Base-by-base conservation (phyloP, 2,113 vertebrate species). In the Pedionomus torquatus region DNA sequence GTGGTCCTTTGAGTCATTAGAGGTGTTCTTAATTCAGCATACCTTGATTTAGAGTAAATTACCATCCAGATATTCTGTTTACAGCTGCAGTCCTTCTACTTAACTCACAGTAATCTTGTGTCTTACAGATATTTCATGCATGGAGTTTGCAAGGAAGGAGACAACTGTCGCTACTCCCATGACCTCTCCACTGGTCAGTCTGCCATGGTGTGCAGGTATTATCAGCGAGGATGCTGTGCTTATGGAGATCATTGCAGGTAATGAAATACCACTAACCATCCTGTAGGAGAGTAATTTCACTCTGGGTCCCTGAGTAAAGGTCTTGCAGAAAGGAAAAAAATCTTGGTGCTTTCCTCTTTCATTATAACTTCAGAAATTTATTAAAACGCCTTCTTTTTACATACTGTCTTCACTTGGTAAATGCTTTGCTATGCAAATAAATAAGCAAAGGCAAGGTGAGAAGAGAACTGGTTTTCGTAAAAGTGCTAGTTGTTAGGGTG, bases 181-280 rank as follows among this genome's bases (percentile, higher is more conserved):
- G 99, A 99, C 94, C 99, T 99, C 87, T 98, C 98, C 87, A 99
- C 97, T 98, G 98, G 99, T 97, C 98, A 99, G 31, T 98, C 99
- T 63, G 98, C 98, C 87, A 98, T 99, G 98, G 98, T 98, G 94
- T 99, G 99, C 99, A 99, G 99, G 98, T 99, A 99, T 97, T 99
- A 99, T 78, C 99, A 99, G 98, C 99, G 99, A 96, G 99, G 99
- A 89, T 99, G 98, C 98, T 99, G 99, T 94, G 98, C 98, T 94
- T 99, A 99, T 9, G 99, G 99, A 97, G 99, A 99, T 95, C 99
- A 96, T 8, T 99, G 99, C 99, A 99, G 99, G 99, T 99, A 98
- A 98, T 95, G 41, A 85, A 72, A 37, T n/a, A 18, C 28, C 17
- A 5, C 20, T 55, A 31, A 9, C 30, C 17, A 1, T 12, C 46